Percentiles rank a stretch among this genome's conserved stretches.
These are phyloP conservation scores for Cydia pomonella DNA, from an alignment of 1,140 invertebrate genomes.

Conservation along the genomic window DNA sequence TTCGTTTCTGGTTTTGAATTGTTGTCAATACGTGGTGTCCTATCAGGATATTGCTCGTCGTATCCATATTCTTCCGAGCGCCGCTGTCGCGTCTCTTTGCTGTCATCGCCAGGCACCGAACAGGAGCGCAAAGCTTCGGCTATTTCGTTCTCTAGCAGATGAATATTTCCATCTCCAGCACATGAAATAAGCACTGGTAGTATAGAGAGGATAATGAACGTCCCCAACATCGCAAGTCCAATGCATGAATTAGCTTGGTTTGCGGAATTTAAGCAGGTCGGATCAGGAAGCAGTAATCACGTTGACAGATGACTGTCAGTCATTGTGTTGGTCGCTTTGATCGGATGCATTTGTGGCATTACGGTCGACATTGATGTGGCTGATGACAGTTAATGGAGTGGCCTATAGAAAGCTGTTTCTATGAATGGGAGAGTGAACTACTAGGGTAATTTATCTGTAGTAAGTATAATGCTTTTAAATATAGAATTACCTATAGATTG, in stretches of 20 bases:
- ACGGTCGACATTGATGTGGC: neutral
- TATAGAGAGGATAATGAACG: constrained; percentile 45
- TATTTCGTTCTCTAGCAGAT: constrained; percentile 65
- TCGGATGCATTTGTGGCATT: constrained; percentile 28
- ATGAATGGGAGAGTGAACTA: neutral
- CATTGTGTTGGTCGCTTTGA: constrained; percentile 32
- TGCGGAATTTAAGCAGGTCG: constrained; percentile 42
- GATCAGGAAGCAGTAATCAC: constrained; percentile 58
- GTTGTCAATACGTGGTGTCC: constrained; percentile 50
- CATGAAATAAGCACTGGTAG: constrained; percentile 47
- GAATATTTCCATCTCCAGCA: constrained; percentile 65
- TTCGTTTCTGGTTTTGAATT: constrained; percentile 45
- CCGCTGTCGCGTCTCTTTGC: constrained; percentile 43
- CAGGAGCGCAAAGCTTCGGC: constrained; percentile 56
- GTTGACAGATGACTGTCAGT: constrained; percentile 58
- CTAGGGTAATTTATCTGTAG: neutral
- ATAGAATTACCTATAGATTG: neutral
- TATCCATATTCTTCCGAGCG: constrained; percentile 45
- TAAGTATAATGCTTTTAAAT: neutral
- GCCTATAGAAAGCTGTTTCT: constrained; percentile 10
- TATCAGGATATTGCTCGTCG: constrained; percentile 32
- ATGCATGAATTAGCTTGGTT: neutral
- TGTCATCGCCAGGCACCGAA: constrained; percentile 31
- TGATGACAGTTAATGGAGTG: constrained; percentile 1
- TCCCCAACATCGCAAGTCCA: constrained; percentile 42